Percentiles rank a stretch among this genome's conserved stretches.
These are phyloP conservation scores for Temnothorax ravouxi DNA, from an alignment of 2,888 invertebrate species.

Conservation along the genomic window DNA sequence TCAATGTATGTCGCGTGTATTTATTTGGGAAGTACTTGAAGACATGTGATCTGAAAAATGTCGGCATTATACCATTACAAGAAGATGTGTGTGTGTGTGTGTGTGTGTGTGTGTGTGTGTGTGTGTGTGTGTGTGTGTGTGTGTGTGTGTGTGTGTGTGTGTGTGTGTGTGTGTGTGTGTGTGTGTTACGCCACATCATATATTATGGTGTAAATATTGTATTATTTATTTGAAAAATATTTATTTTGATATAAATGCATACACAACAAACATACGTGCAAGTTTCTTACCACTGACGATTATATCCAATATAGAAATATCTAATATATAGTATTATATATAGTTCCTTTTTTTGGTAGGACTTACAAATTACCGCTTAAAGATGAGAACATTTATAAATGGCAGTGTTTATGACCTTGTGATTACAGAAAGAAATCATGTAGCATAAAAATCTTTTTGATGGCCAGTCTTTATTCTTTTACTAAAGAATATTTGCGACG, in stretches of 20 bases:
- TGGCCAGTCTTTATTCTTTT: constrained; percentile 12
- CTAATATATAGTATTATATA: not conserved
- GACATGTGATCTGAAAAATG: constrained; percentile 33
- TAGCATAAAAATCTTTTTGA: not conserved
- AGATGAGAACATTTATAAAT: constrained; percentile 11
- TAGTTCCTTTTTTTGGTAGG: not conserved
- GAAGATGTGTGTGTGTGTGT: not conserved
- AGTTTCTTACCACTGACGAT: constrained; percentile 38
- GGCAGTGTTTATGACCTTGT: constrained; percentile 23
- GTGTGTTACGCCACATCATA: constrained; percentile 19
- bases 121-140: too few species aligned
- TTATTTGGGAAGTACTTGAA: constrained; percentile 32
- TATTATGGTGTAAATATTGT: constrained; percentile 4
- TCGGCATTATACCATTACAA: constrained; percentile 25
- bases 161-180: too few species aligned
- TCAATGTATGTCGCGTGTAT: not conserved
- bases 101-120: too few species aligned
- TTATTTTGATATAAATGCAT: constrained; percentile 68
- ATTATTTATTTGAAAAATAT: constrained; percentile 68
- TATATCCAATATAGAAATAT: not conserved
- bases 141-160: too few species aligned
- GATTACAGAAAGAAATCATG: not conserved
- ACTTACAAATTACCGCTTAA: not conserved
- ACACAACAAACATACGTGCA: constrained; percentile 47
- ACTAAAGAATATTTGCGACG: not conserved